Conservation (phyloP, 2,113 vertebrate species). For the Callocephalon fimbriatum region DNA sequence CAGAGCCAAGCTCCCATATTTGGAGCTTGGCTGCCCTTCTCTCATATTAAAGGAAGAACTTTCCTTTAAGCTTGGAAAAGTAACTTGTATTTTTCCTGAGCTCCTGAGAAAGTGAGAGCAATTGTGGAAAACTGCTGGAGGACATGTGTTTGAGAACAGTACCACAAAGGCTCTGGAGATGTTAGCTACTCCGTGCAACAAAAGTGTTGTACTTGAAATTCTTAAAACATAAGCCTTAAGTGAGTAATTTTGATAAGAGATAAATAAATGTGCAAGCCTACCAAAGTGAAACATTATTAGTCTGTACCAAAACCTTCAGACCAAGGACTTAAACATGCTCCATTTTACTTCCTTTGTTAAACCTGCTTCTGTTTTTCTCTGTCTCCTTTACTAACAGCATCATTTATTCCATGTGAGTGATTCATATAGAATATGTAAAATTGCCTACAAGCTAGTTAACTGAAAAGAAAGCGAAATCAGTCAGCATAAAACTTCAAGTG, state of each 20-base stretch:
- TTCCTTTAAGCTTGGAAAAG: background rate
- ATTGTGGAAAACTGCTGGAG: background rate
- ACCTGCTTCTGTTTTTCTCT: background rate
- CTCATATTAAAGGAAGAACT: background rate
- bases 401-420: background rate
- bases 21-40: background rate
- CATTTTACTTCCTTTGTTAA: background rate
- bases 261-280: background rate
- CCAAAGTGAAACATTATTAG: background rate
- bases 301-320: background rate
- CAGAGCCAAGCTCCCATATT: background rate
- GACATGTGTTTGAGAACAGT: background rate
- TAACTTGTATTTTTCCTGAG: background rate
- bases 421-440: background rate
- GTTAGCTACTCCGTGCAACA: background rate
- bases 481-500: background rate
- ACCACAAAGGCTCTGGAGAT: background rate
- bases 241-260: background rate
- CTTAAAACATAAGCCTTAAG: background rate
- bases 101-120: background rate
- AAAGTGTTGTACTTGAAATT: background rate
- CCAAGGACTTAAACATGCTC: background rate
- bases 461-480: background rate
- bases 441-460: background rate
- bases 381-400: background rate